A percentile compares a stretch with the other conserved stretches of the same genome.
Evolutionary conservation across 2,797 vertebrate genomes (phyloP).

Genomic region (Chaunax sp.): DNA sequence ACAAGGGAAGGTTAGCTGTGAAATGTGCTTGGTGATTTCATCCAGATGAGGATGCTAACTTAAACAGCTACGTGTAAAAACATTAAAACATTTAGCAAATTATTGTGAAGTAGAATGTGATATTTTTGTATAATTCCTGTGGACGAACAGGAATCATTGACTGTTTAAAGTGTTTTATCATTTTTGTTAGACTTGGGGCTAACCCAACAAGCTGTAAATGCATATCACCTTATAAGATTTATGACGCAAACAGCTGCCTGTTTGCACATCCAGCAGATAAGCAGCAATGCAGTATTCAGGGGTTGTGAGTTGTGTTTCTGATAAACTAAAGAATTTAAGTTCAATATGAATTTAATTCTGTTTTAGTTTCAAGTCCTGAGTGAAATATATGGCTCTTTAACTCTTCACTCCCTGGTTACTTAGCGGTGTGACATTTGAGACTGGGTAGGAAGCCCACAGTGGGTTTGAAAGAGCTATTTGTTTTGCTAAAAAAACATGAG

Average conservation of each 20-base stretch:
- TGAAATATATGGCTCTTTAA: too few species aligned
- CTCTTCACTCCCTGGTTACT: too few species aligned
- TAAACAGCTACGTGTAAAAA: background rate
- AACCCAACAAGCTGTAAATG: background rate
- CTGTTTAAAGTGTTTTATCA: background rate
- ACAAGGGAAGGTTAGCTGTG: conserved; percentile 25
- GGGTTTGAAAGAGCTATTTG: too few species aligned
- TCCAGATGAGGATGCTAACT: background rate
- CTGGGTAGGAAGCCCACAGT: too few species aligned
- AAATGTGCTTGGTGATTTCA: conserved; percentile 25
- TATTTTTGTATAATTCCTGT: background rate
- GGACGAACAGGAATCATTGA: background rate
- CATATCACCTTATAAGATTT: too few species aligned
- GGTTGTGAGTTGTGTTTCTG: background rate
- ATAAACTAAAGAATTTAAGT: too few species aligned
- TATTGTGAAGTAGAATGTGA: background rate
- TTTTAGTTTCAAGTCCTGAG: too few species aligned
- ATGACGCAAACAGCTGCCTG: background rate
- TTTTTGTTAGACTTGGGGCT: too few species aligned
- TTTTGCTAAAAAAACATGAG: too few species aligned
- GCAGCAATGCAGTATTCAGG: background rate
- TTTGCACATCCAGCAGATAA: background rate
- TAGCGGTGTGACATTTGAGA: too few species aligned
- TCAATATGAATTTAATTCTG: too few species aligned
- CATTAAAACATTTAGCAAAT: background rate